Conservation (phyloP, 2,888 invertebrate genomes). For the Omphaloscelis lunosa region DNA sequence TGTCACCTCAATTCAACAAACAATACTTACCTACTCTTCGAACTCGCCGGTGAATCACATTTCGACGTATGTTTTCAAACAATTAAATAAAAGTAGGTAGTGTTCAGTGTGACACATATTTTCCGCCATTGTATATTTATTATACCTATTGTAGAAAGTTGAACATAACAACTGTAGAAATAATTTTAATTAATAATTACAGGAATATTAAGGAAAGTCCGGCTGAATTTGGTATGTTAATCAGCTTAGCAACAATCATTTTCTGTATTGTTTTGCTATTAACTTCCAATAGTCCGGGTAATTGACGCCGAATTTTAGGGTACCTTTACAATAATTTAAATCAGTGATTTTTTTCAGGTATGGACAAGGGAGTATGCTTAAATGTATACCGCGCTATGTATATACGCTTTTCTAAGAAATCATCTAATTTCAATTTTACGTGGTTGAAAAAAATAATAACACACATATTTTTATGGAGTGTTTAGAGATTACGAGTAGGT, state of each 20-base stretch:
- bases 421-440: too few species aligned
- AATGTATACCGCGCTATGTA: too few species aligned
- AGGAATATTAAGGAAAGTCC: constrained; percentile 25
- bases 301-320: too few species aligned
- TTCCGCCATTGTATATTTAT: not conserved
- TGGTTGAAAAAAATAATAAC: too few species aligned
- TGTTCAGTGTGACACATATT: not conserved
- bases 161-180: not conserved
- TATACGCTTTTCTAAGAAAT: too few species aligned
- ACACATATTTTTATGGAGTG: too few species aligned
- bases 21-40: constrained; percentile 14
- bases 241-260: not conserved
- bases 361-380: too few species aligned
- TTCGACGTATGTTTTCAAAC: constrained; percentile 24
- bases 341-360: too few species aligned
- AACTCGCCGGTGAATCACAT: constrained; percentile 38
- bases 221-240: not conserved
- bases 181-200: not conserved
- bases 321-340: too few species aligned
- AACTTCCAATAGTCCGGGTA: not conserved
- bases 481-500: too few species aligned
- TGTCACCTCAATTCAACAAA: constrained; percentile 23
- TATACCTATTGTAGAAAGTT: not conserved
- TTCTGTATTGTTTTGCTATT: constrained; percentile 1
- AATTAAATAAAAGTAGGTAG: constrained; percentile 19